Evolutionary conservation across 2,113 vertebrate genomes (phyloP).

Genomic region (Muntiacus muntjak): DNA sequence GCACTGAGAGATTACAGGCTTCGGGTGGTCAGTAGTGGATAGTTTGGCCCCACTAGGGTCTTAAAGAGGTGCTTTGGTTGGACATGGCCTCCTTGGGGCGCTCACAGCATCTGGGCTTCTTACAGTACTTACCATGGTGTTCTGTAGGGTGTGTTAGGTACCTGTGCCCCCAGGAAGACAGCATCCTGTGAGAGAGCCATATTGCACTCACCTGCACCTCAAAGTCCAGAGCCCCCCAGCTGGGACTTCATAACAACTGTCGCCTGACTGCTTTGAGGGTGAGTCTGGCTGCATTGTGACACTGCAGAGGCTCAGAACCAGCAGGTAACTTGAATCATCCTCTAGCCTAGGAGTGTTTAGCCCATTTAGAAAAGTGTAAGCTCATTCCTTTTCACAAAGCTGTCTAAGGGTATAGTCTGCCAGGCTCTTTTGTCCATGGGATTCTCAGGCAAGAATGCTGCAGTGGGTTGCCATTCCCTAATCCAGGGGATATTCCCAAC

Average conservation of each 20-base stretch:
- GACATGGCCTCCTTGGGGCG: not conserved
- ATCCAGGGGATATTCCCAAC: not conserved
- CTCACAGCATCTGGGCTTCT: not conserved
- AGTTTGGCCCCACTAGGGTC: not conserved
- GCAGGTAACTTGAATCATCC: not conserved
- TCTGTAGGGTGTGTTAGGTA: too few species aligned
- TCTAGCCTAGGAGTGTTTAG: not conserved
- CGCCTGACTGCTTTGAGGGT: not conserved
- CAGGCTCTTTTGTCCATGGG: not conserved
- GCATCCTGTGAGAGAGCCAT: not conserved
- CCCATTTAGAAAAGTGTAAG: not conserved
- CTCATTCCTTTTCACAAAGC: not conserved
- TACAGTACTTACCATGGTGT: not conserved
- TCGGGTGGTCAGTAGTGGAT: not conserved
- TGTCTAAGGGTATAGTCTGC: not conserved
- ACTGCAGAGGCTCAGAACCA: not conserved
- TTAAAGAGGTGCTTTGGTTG: not conserved
- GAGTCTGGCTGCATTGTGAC: not conserved
- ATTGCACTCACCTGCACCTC: not conserved
- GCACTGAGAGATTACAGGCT: not conserved
- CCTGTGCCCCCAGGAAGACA: not conserved
- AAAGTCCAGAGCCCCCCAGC: not conserved
- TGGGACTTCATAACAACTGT: not conserved
- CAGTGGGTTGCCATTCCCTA: not conserved
- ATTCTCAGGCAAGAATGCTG: not conserved